These are phyloP conservation scores for Bombus fervidus DNA, from an alignment of 1,140 invertebrate genomes.

Conservation along the genomic window DNA sequence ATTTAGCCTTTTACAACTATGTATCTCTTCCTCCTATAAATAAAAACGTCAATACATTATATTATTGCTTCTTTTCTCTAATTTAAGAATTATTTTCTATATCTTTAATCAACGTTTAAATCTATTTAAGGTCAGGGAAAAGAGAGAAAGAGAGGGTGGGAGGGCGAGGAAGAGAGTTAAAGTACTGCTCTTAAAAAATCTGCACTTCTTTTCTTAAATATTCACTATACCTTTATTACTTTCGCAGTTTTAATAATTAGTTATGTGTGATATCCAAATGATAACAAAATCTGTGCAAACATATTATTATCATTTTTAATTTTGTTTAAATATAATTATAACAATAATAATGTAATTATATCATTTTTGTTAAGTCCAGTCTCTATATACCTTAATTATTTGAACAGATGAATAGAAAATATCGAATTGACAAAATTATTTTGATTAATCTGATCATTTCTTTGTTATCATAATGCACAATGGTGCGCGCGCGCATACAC, in stretches of 20 bases:
- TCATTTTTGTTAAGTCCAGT: background rate
- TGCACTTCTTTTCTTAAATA: background rate
- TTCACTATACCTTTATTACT: background rate
- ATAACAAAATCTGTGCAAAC: background rate
- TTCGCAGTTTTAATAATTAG: background rate
- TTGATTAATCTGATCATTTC: background rate
- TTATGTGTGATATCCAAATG: background rate
- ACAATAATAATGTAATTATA: background rate
- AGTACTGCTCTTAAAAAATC: background rate
- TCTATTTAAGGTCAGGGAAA: background rate
- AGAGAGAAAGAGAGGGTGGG: background rate
- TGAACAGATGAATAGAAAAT: background rate
- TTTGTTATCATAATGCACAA: background rate
- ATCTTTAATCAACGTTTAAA: background rate
- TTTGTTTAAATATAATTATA: background rate
- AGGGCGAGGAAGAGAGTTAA: background rate
- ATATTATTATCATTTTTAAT: background rate
- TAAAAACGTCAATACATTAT: conserved; percentile 42
- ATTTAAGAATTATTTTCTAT: background rate
- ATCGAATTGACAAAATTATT: background rate
- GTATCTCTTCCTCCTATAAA: conserved; percentile 8
- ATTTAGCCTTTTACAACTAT: conserved; percentile 19
- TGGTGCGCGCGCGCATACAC: background rate
- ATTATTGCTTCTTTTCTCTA: conserved; percentile 14
- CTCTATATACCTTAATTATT: background rate